These are phyloP conservation scores for Nomada fabriciana DNA, from an alignment of 2,888 invertebrate species.

Conservation along the genomic window DNA sequence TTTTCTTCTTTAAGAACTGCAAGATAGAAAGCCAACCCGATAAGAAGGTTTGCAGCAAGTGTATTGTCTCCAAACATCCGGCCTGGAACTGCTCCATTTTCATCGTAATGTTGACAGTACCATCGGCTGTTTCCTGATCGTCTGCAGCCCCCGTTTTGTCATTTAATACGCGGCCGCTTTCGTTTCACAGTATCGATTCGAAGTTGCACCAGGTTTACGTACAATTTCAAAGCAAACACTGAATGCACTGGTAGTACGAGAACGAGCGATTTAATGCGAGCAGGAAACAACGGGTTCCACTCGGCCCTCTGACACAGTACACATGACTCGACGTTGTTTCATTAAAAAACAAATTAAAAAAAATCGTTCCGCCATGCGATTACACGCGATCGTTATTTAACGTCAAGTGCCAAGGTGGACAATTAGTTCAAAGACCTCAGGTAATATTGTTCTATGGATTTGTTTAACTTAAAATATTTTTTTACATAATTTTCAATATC, in stretches of 20 bases:
- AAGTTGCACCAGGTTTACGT: slow-evolving; percentile 43
- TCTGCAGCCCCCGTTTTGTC: slow-evolving; percentile 46
- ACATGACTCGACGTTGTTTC: slow-evolving; percentile 9
- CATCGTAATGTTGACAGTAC: slow-evolving; percentile 35
- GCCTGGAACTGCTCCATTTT: slow-evolving; percentile 8
- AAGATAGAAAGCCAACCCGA: background rate
- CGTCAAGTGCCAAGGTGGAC: too few species aligned
- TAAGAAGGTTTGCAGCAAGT: slow-evolving; percentile 30
- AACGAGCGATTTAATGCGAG: slow-evolving; percentile 47
- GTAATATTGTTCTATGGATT: too few species aligned
- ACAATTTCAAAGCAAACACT: slow-evolving; percentile 58
- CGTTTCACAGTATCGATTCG: slow-evolving; percentile 45
- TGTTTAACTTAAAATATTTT: too few species aligned
- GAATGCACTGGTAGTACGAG: slow-evolving; percentile 34
- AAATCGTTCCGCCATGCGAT: slow-evolving; percentile 1
- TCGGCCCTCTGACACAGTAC: slow-evolving; percentile 1
- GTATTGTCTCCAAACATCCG: slow-evolving; percentile 48
- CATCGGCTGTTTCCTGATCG: slow-evolving; percentile 39
- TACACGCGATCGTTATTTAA: slow-evolving; percentile 1
- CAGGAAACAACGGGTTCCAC: slow-evolving; percentile 32
- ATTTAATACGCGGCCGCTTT: slow-evolving; percentile 52
- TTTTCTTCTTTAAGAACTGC: background rate
- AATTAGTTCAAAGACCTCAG: too few species aligned
- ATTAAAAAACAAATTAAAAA: slow-evolving; percentile 22
- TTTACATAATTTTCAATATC: too few species aligned